Evolutionary conservation across 35 echinoderm and acorn worm genomes (phyloP), one percentile per base, ranked within the genome.

Genomic region (Patiria miniata): DNA sequence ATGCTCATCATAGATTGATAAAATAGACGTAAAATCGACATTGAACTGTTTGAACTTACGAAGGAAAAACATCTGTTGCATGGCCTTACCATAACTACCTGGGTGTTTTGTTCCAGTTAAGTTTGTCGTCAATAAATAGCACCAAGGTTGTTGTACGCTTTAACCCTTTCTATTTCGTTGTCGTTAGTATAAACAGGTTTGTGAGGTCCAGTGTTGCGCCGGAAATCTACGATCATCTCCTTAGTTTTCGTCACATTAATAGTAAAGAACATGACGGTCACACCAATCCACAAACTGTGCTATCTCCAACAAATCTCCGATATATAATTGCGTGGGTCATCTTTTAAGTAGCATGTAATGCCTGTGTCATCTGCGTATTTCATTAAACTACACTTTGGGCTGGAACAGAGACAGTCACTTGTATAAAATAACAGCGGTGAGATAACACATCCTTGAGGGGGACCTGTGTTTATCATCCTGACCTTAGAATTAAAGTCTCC

Each of bases 41-140:
- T 61, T 61, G 19, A 61, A 55, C 52, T 61, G 58, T 30, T 61
- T 47, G 42, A 4, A 12, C 42, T 47, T 47, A 47, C 42, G 58
- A 61, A 61, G 58, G 58, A 61, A 16, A 61, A 61, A 61, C 58
- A 61, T 61, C 58, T 19, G 58, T 61, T 61, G 58, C 58, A 61
- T 61, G 6, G 58, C 58, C 58, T 61, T 61, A 19, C 58, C 58
- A 30, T 15, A 21, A 61, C 58, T 61, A 61, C 18, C 28, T 61
- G 58, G 6, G 58, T 37, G 85, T 78, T 87, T 76, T 57, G 36
- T 85, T 85, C 82, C 82, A 85, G 82, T 57, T 59, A 30, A 85
- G 12, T 61, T 85, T 85, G 39, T 85, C 82, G 6, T 85, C 82
- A 60, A 85, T 65, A 22, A n/a, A 85, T 23, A 58, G 51, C 33